These are phyloP conservation scores for Porites lutea DNA, from an alignment of 64 coral and sea anemone genomes.

Conservation along the genomic window DNA sequence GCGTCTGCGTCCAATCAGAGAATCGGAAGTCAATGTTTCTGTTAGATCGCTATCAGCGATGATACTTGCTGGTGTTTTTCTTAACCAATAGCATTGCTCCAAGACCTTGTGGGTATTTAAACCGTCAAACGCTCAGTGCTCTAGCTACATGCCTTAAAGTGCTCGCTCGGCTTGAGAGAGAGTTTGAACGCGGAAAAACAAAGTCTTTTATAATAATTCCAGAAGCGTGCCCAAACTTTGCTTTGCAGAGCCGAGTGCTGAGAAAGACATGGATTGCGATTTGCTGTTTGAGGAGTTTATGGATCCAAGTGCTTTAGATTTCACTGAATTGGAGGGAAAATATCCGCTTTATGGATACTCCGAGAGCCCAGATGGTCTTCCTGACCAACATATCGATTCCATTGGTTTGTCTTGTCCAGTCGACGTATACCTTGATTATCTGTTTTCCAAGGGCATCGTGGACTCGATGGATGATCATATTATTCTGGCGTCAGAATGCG, in stretches of 20 bases:
- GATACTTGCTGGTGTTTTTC: slow-evolving; percentile 11
- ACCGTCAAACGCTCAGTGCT: background rate
- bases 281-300: slow-evolving; percentile 63
- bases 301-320: slow-evolving; percentile 58
- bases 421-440: slow-evolving; percentile 87
- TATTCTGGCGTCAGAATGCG: slow-evolving; percentile 55
- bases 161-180: background rate
- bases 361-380: slow-evolving; percentile 54
- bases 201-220: too few species aligned
- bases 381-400: slow-evolving; percentile 58
- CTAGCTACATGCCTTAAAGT: background rate
- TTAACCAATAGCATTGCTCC: slow-evolving; percentile 46
- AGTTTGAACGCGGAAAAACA: background rate
- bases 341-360: slow-evolving; percentile 56
- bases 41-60: slow-evolving; percentile 38
- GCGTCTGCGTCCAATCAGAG: slow-evolving; percentile 29
- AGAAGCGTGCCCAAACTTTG: background rate
- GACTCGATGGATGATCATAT: slow-evolving; percentile 85
- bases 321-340: slow-evolving; percentile 24
- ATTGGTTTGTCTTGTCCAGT: slow-evolving; percentile 78
- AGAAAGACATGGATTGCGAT: slow-evolving; percentile 56
- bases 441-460: slow-evolving; percentile 88
- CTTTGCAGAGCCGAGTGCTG: background rate
- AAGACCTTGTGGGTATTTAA: slow-evolving; percentile 34
- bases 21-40: slow-evolving; percentile 49